A percentile compares a stretch with the other conserved stretches of the same genome.
phyloP scores from a whole-genome alignment of 2,888 invertebrate species.

The Oxystoma pomonae region DNA sequence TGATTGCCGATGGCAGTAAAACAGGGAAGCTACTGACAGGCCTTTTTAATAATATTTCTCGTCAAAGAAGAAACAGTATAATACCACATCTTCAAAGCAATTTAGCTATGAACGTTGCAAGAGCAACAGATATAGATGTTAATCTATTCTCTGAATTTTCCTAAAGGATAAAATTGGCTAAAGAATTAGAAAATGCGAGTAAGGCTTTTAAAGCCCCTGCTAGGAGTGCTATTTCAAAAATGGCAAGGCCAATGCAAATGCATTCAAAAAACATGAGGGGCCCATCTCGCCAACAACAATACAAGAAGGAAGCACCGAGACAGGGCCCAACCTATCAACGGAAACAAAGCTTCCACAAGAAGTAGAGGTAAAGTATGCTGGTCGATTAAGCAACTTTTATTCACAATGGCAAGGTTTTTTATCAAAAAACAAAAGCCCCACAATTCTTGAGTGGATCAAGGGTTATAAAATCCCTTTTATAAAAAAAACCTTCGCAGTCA shows the following conservation, averaged over 20 bases:
- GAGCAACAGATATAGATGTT: neutral
- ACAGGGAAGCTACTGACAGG: neutral
- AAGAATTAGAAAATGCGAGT: neutral
- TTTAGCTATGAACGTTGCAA: neutral
- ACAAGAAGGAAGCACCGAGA: neutral
- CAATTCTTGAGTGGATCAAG: neutral
- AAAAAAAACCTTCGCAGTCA: neutral
- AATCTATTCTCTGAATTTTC: neutral
- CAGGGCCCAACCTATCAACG: neutral
- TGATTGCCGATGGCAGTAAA: neutral
- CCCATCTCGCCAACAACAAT: neutral
- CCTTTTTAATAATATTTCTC: neutral
- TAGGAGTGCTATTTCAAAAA: no score
- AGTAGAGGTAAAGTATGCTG: neutral
- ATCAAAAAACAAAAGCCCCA: neutral
- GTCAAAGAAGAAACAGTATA: neutral
- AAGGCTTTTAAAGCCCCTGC: neutral
- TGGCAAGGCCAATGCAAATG: no score
- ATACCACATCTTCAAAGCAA: neutral
- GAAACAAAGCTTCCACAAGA: neutral
- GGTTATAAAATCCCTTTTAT: neutral
- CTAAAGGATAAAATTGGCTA: neutral
- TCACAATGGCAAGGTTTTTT: neutral
- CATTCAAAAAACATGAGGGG: neutral
- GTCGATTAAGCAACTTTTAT: neutral